A percentile compares a stretch with the other conserved stretches of the same genome.
Conservation (phyloP, 2,888 invertebrate species). For the Tipula lateralis region DNA sequence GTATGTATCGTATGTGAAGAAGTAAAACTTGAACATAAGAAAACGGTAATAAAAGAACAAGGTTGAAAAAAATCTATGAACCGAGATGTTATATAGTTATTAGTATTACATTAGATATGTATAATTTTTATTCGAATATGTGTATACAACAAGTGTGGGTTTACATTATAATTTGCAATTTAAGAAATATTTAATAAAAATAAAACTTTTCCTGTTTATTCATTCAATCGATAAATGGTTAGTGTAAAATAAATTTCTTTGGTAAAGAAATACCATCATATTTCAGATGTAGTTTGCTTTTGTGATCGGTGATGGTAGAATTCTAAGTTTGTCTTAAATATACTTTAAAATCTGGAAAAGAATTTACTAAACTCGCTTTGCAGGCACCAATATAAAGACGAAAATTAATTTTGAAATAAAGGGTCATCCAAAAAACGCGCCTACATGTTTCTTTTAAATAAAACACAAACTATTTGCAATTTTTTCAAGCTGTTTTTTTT, state of each 20-base stretch:
- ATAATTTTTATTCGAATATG: not conserved
- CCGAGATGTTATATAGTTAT: not conserved
- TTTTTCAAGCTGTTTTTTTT: no score
- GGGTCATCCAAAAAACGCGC: no score
- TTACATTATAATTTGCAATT: not conserved
- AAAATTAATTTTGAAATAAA: no score
- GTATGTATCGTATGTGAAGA: not conserved
- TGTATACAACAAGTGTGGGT: not conserved
- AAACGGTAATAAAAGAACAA: not conserved
- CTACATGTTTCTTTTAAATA: no score
- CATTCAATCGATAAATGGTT: not conserved
- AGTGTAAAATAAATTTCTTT: not conserved
- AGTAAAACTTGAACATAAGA: not conserved
- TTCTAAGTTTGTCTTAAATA: not conserved
- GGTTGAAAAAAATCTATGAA: not conserved
- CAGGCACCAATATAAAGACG: no score
- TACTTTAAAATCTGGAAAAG: not conserved
- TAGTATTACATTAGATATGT: not conserved
- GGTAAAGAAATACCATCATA: no score
- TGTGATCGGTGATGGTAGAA: no score
- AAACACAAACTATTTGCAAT: no score
- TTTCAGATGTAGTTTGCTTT: no score
- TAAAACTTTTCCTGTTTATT: not conserved
- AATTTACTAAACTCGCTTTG: no score
- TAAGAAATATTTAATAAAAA: not conserved